Base-by-base conservation (phyloP, 1,140 invertebrate genomes). In the Micrasema minimum region DNA sequence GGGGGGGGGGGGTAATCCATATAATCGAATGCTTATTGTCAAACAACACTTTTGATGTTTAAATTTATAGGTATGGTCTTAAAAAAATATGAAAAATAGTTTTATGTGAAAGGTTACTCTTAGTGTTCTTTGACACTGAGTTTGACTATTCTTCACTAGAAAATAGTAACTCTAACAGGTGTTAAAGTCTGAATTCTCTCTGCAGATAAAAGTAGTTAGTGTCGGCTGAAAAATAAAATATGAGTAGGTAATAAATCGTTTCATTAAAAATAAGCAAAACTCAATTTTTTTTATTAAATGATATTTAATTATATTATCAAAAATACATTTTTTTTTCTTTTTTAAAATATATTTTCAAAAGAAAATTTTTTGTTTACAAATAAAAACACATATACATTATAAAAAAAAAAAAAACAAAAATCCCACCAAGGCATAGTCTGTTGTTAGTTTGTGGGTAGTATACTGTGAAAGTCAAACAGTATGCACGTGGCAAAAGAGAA, bases 61-160 rank as follows among this genome's bases (percentile, higher is more conserved):
- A 50, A 50, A 50, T 50, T 50, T 50, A 50, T 20, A 50, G 46
- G 46, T 50, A 50, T 9, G 46, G 14, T 50, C 46, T 50, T 50
- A 9, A 9, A 50, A 50, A 50, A 50, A 50, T 50, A 50, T 50
- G 46, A 7, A 50, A 50, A 50, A 50, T 50, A 20, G 46, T 50
- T 50, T 50, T 50, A 50, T 50, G 14, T 50, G 14, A 20, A 50
- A 50, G 46, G 46, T 50, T 20, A 50, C 46, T 50, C 6, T n/a
- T 50, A 50, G 46, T 16, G 46, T 50, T 50, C 7, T 50, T 50
- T 50, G 46, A 50, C 14, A 50, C 46, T 50, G 46, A 50, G 46
- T 50, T 7, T 16, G 46, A 16, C 46, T 50, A 14, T 50, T 50
- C 46, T 50, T 50, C 14, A 50, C 46, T 50, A 16, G 46, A 50